These are phyloP conservation scores for Lepisosteus oculatus DNA, from an alignment of 2,113 vertebrate genomes.

Conservation along the genomic window DNA sequence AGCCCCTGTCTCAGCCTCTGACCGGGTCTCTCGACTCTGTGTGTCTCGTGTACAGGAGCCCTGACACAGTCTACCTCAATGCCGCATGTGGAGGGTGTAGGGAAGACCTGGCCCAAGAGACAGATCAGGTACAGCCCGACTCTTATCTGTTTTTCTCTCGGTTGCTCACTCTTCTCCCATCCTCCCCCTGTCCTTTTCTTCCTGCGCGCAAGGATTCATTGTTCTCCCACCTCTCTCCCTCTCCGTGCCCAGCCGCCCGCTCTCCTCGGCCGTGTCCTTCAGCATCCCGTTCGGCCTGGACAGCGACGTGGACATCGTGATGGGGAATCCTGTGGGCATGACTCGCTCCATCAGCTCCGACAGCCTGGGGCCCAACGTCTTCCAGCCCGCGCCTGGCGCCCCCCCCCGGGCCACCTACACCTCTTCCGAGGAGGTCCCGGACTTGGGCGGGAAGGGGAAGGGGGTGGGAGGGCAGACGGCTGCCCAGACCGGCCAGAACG, in stretches of 20 bases:
- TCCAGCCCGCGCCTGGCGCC: conserved; percentile 41
- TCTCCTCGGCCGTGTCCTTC: conserved; percentile 86
- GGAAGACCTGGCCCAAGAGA: conserved; percentile 81
- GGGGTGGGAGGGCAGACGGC: not conserved
- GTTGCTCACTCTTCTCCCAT: too few relatives aligned
- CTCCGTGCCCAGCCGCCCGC: conserved; percentile 66
- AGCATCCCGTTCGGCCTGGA: conserved; percentile 92
- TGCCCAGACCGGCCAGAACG: conserved; percentile 33
- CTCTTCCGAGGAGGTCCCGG: conserved; percentile 56
- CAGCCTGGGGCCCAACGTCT: conserved; percentile 65
- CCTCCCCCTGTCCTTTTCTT: not conserved
- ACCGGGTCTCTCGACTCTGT: not conserved
- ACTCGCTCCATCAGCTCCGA: conserved; percentile 84
- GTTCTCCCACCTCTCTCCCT: conserved; percentile 4
- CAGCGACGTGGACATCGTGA: conserved; percentile 89
- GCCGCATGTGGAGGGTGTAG: conserved; percentile 84
- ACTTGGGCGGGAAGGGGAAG: conserved; percentile 43
- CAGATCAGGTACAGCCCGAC: conserved; percentile 66
- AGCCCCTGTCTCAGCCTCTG: conserved; percentile 24
- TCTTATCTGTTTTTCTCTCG: not conserved
- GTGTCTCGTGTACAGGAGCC: conserved; percentile 64
- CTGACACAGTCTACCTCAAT: conserved; percentile 85
- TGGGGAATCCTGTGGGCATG: conserved; percentile 82
- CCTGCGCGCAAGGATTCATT: not conserved
- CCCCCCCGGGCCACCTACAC: conserved; percentile 21